A percentile compares a stretch with the other conserved stretches of the same genome.
These are phyloP conservation scores for Branchinecta lynchi DNA, from an alignment of 1,140 invertebrate species.

Conservation along the genomic window DNA sequence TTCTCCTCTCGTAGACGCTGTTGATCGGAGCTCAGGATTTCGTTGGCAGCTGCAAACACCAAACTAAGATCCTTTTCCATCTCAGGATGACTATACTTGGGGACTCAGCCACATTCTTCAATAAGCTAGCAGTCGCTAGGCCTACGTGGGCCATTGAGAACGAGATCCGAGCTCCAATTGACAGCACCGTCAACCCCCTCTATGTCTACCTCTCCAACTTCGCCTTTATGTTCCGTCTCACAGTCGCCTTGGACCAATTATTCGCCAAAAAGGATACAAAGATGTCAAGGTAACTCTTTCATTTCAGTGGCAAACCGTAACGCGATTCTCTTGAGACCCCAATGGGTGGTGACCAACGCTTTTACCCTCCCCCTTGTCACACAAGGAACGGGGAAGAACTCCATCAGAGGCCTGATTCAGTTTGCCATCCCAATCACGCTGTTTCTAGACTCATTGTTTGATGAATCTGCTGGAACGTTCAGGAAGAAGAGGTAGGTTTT, in stretches of 20 bases:
- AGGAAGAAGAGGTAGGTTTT: not conserved
- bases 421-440: constrained; percentile 18
- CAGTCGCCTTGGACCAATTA: constrained; percentile 15
- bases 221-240: constrained; percentile 16
- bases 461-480: constrained; percentile 13
- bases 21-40: no score
- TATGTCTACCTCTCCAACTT: constrained; percentile 19
- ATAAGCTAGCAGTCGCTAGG: constrained; percentile 1
- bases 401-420: constrained; percentile 17
- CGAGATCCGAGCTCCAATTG: constrained; percentile 15
- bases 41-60: no score
- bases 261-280: constrained; percentile 4
- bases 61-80: not conserved
- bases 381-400: constrained; percentile 11
- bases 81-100: not conserved
- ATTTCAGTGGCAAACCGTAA: constrained; percentile 13
- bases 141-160: constrained; percentile 20
- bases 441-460: constrained; percentile 20
- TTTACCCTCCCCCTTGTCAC: constrained; percentile 17
- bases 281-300: not conserved
- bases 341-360: constrained; percentile 18
- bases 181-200: constrained; percentile 14
- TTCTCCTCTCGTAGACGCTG: no score
- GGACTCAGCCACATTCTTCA: not conserved
- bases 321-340: constrained; percentile 17